These are phyloP conservation scores for Chionoecetes opilio DNA, from an alignment of 1,140 invertebrate species.

Conservation along the genomic window DNA sequence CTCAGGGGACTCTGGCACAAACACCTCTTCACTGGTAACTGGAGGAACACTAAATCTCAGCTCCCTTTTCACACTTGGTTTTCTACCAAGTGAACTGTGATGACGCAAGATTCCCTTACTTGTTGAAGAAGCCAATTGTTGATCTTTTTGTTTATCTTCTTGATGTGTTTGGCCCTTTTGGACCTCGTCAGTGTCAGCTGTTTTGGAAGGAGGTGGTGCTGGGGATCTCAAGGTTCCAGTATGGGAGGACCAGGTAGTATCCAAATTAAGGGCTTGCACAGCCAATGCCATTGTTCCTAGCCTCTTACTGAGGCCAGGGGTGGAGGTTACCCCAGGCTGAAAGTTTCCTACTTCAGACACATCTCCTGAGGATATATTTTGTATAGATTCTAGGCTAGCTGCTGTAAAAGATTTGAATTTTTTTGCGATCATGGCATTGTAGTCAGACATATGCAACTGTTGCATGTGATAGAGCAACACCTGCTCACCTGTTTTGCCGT, in stretches of 20 bases:
- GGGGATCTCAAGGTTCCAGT: conserved; percentile 55
- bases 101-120: conserved; percentile 80
- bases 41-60: conserved; percentile 80
- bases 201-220: background rate
- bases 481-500: conserved; percentile 76
- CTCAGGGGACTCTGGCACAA: conserved; percentile 79
- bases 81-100: conserved; percentile 69
- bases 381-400: conserved; percentile 41
- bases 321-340: conserved; percentile 71
- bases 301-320: conserved; percentile 78
- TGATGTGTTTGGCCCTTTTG: conserved; percentile 15
- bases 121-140: conserved; percentile 51
- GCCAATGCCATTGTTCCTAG: conserved; percentile 54
- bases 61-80: conserved; percentile 80
- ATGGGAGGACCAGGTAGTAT: conserved; percentile 73
- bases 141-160: conserved; percentile 4
- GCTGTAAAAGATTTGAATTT: conserved; percentile 69
- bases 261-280: conserved; percentile 74
- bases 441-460: conserved; percentile 73
- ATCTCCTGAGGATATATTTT: conserved; percentile 53
- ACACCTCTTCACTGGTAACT: conserved; percentile 80
- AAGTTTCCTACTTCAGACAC: conserved; percentile 49
- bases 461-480: conserved; percentile 78
- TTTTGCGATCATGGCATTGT: conserved; percentile 68
- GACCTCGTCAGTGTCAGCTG: background rate